Evolutionary conservation across 2,113 vertebrate species (phyloP), one percentile per base, ranked within the genome.

Genomic region (Barbus barbus): DNA sequence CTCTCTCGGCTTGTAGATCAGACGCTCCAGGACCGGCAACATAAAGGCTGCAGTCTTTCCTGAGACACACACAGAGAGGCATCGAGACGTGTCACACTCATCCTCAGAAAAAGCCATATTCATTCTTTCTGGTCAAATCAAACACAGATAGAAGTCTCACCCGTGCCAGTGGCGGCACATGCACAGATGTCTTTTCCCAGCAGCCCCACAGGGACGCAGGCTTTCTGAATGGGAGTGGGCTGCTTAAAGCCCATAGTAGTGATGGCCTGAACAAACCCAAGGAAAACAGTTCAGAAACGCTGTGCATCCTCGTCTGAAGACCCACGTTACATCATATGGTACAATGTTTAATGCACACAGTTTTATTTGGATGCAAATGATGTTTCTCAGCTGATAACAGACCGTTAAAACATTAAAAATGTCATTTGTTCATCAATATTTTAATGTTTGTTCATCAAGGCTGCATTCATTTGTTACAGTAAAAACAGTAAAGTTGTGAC

Each of bases 41-140:
- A 97, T 96, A 90, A 99, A 99, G 51, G 98, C 98, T 2, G 98
- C 98, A 0, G 98, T 99, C 94, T 99, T 99, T 65, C 98, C 98
- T 99, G 78, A 8, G 12, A 22, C 14, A 33, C 0, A 85, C 18
- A n/a, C 18, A n/a, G n/a, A n/a, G n/a, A n/a, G n/a, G n/a, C n/a
- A n/a, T n/a, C n/a, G n/a, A n/a, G n/a, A 14, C 22, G 0, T 0
- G 31, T 72, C 36, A 33, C 28, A 65, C 5, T 5, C 58, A 26
- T 56, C 11, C 58, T 26, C 58, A 26, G 9, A 60, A 24, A 26
- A 0, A 26, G n/a, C 12, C 12, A 56, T 61, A 51, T 12, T 41
- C 11, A 31, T 28, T 63, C 61, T 18, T 18, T 53, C 22, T 31
- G 20, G 18, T 61, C 14, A 22, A 44, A 16, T 44, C 5, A 33